A percentile compares a stretch with the other conserved stretches of the same genome.
Conservation (phyloP, 2,888 invertebrate genomes). For the Furcula furcula region DNA sequence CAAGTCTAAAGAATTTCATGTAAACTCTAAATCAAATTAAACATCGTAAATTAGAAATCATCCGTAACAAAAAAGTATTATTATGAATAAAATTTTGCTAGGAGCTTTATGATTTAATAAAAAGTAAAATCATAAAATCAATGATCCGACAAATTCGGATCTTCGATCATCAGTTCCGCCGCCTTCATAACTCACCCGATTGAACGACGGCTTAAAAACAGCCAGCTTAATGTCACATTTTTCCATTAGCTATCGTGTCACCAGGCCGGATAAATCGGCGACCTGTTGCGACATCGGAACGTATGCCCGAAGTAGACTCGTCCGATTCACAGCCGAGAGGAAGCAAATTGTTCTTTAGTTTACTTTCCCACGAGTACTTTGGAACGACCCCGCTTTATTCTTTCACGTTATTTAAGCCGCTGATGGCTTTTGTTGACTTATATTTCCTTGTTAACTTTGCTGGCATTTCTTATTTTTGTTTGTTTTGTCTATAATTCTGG, state of each 20-base stretch:
- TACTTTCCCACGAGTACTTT: slow-evolving; percentile 32
- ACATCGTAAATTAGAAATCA: no score
- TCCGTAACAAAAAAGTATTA: no score
- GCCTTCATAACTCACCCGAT: slow-evolving; percentile 58
- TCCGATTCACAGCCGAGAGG: slow-evolving; percentile 40
- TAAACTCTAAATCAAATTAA: no score
- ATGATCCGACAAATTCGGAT: slow-evolving; percentile 47
- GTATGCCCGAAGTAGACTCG: slow-evolving; percentile 41
- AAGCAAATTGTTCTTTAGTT: slow-evolving; percentile 67
- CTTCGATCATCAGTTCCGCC: slow-evolving; percentile 45
- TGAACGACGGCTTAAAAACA: slow-evolving; percentile 56
- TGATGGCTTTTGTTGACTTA: slow-evolving; percentile 19
- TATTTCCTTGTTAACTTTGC: slow-evolving; percentile 3
- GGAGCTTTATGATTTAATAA: no score
- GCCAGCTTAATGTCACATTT: slow-evolving; percentile 64
- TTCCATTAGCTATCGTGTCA: slow-evolving; percentile 65
- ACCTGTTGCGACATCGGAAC: slow-evolving; percentile 63
- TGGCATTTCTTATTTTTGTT: background rate
- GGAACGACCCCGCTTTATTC: slow-evolving; percentile 18
- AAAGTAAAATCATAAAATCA: slow-evolving; percentile 37
- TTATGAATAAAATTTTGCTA: no score
- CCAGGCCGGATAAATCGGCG: slow-evolving; percentile 59
- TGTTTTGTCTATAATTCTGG: background rate
- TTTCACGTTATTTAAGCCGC: slow-evolving; percentile 27
- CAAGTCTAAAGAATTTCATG: no score